A percentile compares a stretch with the other conserved stretches of the same genome.
Evolutionary conservation across 2,797 vertebrate genomes (phyloP).

Genomic region (Arrhamphus sclerolepis): DNA sequence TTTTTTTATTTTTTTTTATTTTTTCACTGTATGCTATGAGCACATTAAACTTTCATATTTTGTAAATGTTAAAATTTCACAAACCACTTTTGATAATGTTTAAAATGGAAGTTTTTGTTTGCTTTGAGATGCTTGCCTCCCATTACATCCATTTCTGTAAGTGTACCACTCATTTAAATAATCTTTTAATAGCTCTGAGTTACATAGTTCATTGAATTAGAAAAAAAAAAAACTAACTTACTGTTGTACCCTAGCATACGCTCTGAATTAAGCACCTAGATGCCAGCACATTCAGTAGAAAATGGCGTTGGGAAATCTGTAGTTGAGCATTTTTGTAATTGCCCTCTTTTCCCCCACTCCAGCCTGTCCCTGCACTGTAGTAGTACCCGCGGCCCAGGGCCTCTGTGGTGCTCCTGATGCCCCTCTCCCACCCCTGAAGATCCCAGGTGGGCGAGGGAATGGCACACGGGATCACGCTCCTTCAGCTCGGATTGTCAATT

Average conservation of each 20-base stretch:
- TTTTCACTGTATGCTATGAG: too few relatives aligned
- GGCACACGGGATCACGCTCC: slow-evolving; percentile 99
- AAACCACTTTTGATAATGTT: background rate
- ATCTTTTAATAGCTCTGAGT: too few relatives aligned
- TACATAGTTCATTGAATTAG: too few relatives aligned
- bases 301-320: background rate
- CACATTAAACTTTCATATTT: too few relatives aligned
- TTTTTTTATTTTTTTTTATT: too few relatives aligned
- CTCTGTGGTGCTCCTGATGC: slow-evolving; percentile 99
- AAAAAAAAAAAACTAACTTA: too few relatives aligned
- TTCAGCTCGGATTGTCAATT: slow-evolving; percentile 88
- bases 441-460: slow-evolving; percentile 99
- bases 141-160: background rate
- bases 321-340: background rate
- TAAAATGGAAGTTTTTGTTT: background rate
- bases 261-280: too few relatives aligned
- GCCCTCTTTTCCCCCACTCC: background rate
- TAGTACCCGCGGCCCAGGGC: slow-evolving; percentile 89
- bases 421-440: slow-evolving; percentile 99
- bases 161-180: too few relatives aligned
- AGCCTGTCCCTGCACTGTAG: slow-evolving; percentile 85
- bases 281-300: background rate
- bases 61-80: too few relatives aligned
- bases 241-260: too few relatives aligned
- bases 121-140: slow-evolving; percentile 10